phyloP scores from a whole-genome alignment of 1,140 invertebrate genomes.

The Lepidurus arcticus region DNA sequence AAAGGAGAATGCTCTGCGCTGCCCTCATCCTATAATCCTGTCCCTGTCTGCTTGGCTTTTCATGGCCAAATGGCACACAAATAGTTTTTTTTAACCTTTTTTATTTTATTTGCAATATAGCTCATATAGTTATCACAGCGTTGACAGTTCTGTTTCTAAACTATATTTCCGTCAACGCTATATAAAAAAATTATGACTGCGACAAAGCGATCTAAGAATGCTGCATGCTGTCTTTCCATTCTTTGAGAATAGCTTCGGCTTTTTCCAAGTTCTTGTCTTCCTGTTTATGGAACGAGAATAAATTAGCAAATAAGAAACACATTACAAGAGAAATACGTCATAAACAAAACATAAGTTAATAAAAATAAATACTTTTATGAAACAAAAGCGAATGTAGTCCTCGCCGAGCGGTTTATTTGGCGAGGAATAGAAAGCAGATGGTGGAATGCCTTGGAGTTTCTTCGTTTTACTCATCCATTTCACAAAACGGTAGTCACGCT shows the following conservation, averaged over 20 bases:
- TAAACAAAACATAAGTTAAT: constrained; percentile 26
- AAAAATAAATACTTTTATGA: constrained; percentile 69
- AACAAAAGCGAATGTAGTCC: constrained; percentile 82
- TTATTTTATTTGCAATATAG: no score
- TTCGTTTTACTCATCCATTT: constrained; percentile 93
- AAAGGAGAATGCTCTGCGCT: background rate
- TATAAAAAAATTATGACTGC: no score
- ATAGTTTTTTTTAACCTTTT: background rate
- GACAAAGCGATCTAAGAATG: no score
- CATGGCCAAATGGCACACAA: background rate
- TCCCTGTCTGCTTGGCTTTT: background rate
- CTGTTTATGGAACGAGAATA: constrained; percentile 43
- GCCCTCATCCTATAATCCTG: background rate
- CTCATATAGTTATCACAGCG: no score
- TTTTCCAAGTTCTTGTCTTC: constrained; percentile 69
- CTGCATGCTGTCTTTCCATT: constrained; percentile 50
- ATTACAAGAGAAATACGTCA: background rate
- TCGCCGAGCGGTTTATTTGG: constrained; percentile 77
- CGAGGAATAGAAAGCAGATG: constrained; percentile 84
- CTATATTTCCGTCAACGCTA: no score
- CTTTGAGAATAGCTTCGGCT: constrained; percentile 56
- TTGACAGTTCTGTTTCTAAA: no score
- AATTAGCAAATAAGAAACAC: constrained; percentile 17
- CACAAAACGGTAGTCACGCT: constrained; percentile 85
- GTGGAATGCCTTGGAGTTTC: constrained; percentile 88